These are phyloP conservation scores for Ectemnius lituratus DNA, from an alignment of 2,888 invertebrate species.

Conservation along the genomic window DNA sequence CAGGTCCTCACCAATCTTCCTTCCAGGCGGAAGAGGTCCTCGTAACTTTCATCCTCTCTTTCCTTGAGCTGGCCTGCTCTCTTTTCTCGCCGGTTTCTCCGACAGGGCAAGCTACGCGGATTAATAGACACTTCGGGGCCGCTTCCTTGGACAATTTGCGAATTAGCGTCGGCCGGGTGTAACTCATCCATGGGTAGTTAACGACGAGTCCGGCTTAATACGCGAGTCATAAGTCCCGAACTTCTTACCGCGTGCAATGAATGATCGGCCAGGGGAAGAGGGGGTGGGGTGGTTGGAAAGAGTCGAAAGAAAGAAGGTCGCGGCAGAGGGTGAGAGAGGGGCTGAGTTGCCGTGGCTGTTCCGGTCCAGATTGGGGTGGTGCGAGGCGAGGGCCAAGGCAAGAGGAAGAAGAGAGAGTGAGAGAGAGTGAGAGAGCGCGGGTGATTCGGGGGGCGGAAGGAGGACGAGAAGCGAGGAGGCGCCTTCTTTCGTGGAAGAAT, in stretches of 20 bases:
- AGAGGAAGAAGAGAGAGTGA: neutral
- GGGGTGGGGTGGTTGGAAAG: conserved; percentile 38
- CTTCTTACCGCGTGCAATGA: conserved; percentile 59
- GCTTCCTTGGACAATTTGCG: conserved; percentile 67
- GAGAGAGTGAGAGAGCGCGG: conserved; percentile 26
- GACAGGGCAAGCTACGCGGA: conserved; percentile 44
- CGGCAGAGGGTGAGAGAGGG: conserved; percentile 32
- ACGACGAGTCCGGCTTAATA: conserved; percentile 69
- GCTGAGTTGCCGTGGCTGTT: conserved; percentile 35
- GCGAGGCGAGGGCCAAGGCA: conserved; percentile 2
- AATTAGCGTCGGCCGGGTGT: conserved; percentile 69
- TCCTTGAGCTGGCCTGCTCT: conserved; percentile 17
- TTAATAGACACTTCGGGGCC: conserved; percentile 66
- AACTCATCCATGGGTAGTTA: conserved; percentile 78
- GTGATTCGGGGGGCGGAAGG: conserved; percentile 36
- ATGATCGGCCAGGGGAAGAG: conserved; percentile 27
- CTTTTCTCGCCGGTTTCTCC: conserved; percentile 3
- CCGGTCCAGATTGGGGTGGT: conserved; percentile 12
- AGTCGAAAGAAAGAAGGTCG: conserved; percentile 55
- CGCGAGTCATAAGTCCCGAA: conserved; percentile 72
- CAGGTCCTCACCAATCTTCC: conserved; percentile 44
- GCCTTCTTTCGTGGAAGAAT: conserved; percentile 62
- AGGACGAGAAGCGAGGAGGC: conserved; percentile 22
- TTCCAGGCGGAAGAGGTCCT: conserved; percentile 44
- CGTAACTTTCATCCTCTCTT: conserved; percentile 39